Evolutionary conservation across 2,113 vertebrate genomes (phyloP).

Genomic region (Arizona elegans): DNA sequence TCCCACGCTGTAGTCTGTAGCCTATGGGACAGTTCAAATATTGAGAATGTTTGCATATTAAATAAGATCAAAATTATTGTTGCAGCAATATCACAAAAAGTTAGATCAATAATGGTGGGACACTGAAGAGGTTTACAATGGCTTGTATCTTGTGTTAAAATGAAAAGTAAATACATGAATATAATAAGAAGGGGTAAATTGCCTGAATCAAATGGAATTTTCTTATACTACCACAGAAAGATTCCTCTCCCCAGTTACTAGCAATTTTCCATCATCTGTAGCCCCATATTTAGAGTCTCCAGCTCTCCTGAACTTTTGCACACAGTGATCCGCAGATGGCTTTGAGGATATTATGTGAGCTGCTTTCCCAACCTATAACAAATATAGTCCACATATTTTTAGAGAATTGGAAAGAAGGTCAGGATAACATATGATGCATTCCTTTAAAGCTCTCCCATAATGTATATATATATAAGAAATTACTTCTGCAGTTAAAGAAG

Average conservation of each 20-base stretch:
- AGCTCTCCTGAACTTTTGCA: background rate
- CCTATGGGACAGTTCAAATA: background rate
- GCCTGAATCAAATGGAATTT: background rate
- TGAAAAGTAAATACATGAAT: background rate
- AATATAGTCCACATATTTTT: background rate
- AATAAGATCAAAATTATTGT: background rate
- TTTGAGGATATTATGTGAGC: background rate
- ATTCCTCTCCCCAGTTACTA: background rate
- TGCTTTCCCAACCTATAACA: background rate
- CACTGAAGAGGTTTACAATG: background rate
- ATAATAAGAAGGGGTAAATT: background rate
- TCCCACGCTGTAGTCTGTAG: background rate
- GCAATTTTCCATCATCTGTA: background rate
- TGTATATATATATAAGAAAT: background rate
- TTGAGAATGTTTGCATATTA: background rate
- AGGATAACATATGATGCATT: background rate
- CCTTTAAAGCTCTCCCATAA: background rate
- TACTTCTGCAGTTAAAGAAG: background rate
- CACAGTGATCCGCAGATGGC: background rate
- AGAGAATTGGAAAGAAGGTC: background rate
- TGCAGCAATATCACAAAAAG: background rate
- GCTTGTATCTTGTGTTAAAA: background rate
- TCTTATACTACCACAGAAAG: background rate
- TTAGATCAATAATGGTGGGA: background rate
- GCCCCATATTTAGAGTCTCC: background rate